Evolutionary conservation across 1,140 invertebrate species (phyloP).

Genomic region (Holcopasites calliopsidis): DNA sequence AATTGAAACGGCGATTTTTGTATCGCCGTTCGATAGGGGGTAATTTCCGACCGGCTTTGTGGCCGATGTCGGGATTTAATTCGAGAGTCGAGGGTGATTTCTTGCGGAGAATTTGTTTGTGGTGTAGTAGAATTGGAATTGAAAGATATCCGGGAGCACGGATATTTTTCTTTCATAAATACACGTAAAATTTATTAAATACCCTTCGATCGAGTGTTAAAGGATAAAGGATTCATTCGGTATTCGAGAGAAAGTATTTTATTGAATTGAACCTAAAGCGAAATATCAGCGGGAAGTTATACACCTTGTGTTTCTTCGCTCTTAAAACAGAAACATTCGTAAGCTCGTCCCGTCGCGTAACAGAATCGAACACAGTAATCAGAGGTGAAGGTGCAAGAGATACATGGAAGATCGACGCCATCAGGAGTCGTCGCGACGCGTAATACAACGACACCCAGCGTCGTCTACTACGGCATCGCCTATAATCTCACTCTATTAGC

Average conservation of each 20-base stretch:
- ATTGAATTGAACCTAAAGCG: no score
- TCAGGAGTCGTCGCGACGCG: background rate
- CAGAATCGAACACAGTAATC: constrained; percentile 27
- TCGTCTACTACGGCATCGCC: background rate
- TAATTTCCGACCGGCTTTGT: constrained; percentile 15
- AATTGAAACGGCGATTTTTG: constrained; percentile 43
- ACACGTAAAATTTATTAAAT: no score
- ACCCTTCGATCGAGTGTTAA: no score
- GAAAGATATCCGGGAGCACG: no score
- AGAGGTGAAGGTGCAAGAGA: constrained; percentile 8
- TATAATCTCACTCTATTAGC: constrained; percentile 78
- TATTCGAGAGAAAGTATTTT: no score
- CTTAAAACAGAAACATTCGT: no score
- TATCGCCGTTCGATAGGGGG: background rate
- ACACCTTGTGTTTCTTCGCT: no score
- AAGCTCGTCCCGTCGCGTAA: background rate
- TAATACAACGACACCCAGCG: constrained; percentile 8
- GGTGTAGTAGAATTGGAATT: background rate
- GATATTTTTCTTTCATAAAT: no score
- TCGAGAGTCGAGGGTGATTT: background rate
- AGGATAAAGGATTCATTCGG: no score
- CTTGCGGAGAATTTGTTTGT: background rate
- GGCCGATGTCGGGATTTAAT: background rate
- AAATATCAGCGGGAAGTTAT: no score
- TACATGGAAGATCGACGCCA: no score